Base-by-base conservation (phyloP, 2,888 invertebrate species). In the Amblyteles armatorius region DNA sequence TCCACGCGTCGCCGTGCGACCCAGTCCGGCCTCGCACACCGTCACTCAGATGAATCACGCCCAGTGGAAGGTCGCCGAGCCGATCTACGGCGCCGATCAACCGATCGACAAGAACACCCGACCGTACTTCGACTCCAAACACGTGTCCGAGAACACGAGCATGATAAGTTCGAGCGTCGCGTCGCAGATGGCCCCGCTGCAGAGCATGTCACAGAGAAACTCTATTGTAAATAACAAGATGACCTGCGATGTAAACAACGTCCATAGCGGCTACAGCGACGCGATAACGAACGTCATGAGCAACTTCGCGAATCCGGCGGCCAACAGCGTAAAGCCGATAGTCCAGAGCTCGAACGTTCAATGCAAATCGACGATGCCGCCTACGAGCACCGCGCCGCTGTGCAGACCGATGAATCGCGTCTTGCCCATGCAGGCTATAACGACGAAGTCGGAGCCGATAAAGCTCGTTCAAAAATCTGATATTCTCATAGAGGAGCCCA, bases 341-440 rank as follows among this genome's bases (percentile, higher is more conserved):
- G 88, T 76, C 65, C 88, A 79, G 71, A 89, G 79, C 74, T 86
- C 87, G 94, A 94, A 88, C 92, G 90, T 88, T 93, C 95, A 93
- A 89, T 95, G 91, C 93, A 93, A 93, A 77, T 89, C 92, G 19
- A 89, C 89, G 6, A 91, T 92, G 91, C 77, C 79, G 33, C 88
- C 92, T n/a, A 89, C 87, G 78, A 90, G 85, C 76, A 90, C 87
- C 68, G 89, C 88, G 69, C 93, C 94, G 2, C 92, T 94, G 11
- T 94, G 94, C 93, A 94, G 97, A 82, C 97, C 97, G 60, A 97
- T 97, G 95, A 97, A 97, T 91, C 95, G 97, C 86, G 97, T 97
- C 1, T 91, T 97, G 73, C 97, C 97, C 11, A 96, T 97, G 95
- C 97, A 97, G 90, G 96, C 97, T 86, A 95, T 96, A 77, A 95